phyloP scores from a whole-genome alignment of 2,888 invertebrate genomes.

The Troides aeacus region DNA sequence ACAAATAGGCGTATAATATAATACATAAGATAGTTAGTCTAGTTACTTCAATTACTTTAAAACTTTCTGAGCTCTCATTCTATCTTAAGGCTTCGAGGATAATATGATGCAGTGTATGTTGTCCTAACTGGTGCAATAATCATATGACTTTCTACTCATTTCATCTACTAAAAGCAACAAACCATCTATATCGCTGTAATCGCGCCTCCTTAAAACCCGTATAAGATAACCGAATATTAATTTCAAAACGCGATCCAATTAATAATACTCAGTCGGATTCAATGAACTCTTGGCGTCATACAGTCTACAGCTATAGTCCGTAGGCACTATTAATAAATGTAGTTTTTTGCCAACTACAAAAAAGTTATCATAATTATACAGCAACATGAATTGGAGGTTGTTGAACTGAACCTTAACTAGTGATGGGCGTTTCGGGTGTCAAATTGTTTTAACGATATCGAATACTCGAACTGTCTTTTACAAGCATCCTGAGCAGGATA shows the following conservation, averaged over 20 bases:
- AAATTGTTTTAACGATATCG: slow-evolving; percentile 42
- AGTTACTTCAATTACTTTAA: no score
- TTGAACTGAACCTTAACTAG: slow-evolving; percentile 36
- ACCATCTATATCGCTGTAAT: no score
- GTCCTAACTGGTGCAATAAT: no score
- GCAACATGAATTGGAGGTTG: slow-evolving; percentile 44
- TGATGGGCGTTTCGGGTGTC: slow-evolving; percentile 17
- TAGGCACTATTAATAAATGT: slow-evolving; percentile 33
- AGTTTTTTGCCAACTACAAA: slow-evolving; percentile 31
- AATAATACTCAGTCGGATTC: slow-evolving; percentile 35
- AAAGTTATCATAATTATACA: slow-evolving; percentile 44
- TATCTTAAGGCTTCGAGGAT: no score
- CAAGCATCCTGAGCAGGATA: slow-evolving; percentile 4
- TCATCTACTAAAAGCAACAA: no score
- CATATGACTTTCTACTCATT: no score
- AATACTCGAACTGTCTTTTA: slow-evolving; percentile 46
- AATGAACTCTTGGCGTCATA: slow-evolving; percentile 34
- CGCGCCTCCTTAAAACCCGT: no score
- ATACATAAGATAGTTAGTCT: no score
- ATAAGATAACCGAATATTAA: slow-evolving; percentile 3
- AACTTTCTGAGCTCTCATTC: no score
- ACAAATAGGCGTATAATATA: no score
- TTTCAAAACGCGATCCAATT: slow-evolving; percentile 23
- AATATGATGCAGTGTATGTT: no score
- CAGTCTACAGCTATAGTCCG: slow-evolving; percentile 32